Percentiles rank a stretch among this genome's conserved stretches.
Evolutionary conservation across 2,797 vertebrate genomes (phyloP).

Genomic region (Malurus leucopterus): DNA sequence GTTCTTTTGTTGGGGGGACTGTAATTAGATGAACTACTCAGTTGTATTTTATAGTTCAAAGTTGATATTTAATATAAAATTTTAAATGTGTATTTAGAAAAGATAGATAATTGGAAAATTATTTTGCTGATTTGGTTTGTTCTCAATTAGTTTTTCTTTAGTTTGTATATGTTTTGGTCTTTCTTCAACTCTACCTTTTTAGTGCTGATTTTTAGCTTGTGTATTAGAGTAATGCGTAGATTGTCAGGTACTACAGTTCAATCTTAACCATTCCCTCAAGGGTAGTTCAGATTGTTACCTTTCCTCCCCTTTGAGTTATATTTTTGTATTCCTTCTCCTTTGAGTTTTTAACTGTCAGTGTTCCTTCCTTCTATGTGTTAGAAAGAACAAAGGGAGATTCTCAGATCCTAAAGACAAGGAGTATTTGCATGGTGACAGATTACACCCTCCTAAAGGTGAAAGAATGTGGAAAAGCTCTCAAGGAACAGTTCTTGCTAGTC

Average conservation of each 20-base stretch:
- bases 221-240: not conserved
- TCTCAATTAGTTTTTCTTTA: not conserved
- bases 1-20: not conserved
- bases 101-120: not conserved
- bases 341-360: not conserved
- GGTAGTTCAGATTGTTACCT: not conserved
- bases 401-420: not conserved
- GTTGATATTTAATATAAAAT: not conserved
- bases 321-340: not conserved
- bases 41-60: not conserved
- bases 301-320: not conserved
- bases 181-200: not conserved
- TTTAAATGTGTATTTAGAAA: not conserved
- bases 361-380: not conserved
- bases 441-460: not conserved
- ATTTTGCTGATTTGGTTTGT: not conserved
- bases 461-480: not conserved
- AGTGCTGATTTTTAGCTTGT: not conserved
- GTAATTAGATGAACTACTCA: not conserved
- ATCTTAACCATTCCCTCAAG: not conserved
- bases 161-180: not conserved
- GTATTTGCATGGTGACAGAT: not conserved
- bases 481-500: not conserved
- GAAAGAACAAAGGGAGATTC: not conserved
- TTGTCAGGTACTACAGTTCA: not conserved